These are phyloP conservation scores for silkworm (Bombyx mori) DNA, from an alignment of 1,140 invertebrate genomes.

Conservation along the genomic window DNA sequence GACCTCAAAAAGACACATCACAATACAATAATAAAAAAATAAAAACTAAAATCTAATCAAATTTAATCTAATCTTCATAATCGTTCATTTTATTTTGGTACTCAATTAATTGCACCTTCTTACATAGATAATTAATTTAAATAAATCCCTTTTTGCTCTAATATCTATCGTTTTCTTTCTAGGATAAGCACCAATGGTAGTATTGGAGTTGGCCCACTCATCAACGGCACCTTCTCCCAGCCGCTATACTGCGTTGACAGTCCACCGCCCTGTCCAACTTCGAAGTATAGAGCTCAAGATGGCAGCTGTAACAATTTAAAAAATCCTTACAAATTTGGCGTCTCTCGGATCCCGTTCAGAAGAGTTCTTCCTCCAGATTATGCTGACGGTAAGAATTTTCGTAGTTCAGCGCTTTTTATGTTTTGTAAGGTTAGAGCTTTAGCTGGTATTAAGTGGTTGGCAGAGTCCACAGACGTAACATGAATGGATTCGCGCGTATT, in stretches of 20 bases:
- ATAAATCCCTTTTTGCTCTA: not conserved
- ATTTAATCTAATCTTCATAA: too few relatives aligned
- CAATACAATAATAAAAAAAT: too few relatives aligned
- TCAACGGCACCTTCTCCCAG: conserved; percentile 57
- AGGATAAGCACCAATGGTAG: conserved; percentile 41
- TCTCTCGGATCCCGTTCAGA: conserved; percentile 82
- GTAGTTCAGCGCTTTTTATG: not conserved
- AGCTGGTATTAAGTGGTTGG: too few relatives aligned
- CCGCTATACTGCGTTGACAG: conserved; percentile 40
- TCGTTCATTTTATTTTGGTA: too few relatives aligned
- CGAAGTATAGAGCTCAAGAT: conserved; percentile 78
- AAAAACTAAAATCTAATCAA: too few relatives aligned
- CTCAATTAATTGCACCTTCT: too few relatives aligned
- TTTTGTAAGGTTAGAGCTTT: too few relatives aligned
- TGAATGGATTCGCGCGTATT: too few relatives aligned
- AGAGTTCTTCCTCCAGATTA: conserved; percentile 80
- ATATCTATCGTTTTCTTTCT: conserved; percentile 8
- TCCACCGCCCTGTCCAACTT: conserved; percentile 32
- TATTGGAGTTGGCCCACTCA: conserved; percentile 70
- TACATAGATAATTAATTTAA: not conserved
- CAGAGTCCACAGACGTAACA: too few relatives aligned
- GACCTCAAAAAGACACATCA: too few relatives aligned
- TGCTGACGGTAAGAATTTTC: conserved; percentile 76
- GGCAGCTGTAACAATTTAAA: conserved; percentile 87
- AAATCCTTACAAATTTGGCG: conserved; percentile 77